These are phyloP conservation scores for Lissocephala sabroskyi DNA, from an alignment of 2,888 invertebrate species.

Conservation along the genomic window DNA sequence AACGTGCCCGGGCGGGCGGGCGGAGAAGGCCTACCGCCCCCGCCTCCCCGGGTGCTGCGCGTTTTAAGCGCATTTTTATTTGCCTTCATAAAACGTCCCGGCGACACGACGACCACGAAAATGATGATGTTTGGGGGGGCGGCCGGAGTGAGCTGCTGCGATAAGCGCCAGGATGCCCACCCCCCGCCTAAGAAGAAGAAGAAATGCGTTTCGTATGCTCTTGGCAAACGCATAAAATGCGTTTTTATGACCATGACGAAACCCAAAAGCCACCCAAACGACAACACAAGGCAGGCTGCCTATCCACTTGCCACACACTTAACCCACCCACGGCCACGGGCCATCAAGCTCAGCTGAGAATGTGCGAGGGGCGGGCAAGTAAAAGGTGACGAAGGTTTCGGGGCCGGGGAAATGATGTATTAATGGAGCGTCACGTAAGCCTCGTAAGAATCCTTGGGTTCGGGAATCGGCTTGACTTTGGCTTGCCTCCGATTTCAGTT, in stretches of 20 bases:
- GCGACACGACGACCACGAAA: constrained; percentile 29
- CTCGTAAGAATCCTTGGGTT: constrained; percentile 51
- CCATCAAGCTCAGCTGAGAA: constrained; percentile 48
- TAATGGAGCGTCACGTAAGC: constrained; percentile 54
- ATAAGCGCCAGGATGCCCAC: constrained; percentile 16
- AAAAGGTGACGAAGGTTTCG: constrained; percentile 25
- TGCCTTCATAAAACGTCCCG: constrained; percentile 45
- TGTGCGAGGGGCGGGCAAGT: constrained; percentile 19
- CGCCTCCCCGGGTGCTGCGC: no score
- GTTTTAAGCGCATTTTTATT: constrained; percentile 54
- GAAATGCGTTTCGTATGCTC: constrained; percentile 47
- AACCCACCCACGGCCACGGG: constrained; percentile 34
- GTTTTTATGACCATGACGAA: constrained; percentile 68
- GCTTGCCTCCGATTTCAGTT: no score
- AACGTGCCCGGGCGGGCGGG: neutral
- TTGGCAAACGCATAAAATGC: constrained; percentile 48
- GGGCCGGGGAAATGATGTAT: constrained; percentile 45
- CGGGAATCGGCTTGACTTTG: no score
- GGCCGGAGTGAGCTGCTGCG: constrained; percentile 5
- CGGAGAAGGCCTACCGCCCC: neutral
- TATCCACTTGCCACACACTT: constrained; percentile 9
- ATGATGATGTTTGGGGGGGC: neutral
- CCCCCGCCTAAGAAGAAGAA: constrained; percentile 13
- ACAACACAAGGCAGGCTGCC: constrained; percentile 3
- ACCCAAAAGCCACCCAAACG: constrained; percentile 47